Evolutionary conservation across 2,888 invertebrate species (phyloP).

Genomic region (Smittia sp.): DNA sequence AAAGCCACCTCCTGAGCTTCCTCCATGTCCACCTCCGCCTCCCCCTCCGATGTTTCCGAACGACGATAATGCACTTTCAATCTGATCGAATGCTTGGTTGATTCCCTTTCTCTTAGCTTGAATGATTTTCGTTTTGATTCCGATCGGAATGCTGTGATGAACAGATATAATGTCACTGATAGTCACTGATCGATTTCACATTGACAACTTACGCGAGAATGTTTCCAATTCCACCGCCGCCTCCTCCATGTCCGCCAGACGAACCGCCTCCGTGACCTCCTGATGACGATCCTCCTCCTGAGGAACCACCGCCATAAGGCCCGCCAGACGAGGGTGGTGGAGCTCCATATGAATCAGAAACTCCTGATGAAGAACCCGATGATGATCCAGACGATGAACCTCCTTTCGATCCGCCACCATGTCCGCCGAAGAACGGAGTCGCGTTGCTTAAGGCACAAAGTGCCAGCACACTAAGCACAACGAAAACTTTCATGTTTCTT

Average conservation of each 20-base stretch:
- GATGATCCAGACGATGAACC: not conserved
- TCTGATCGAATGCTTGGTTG: not conserved
- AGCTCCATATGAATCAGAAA: not conserved
- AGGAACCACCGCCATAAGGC: not conserved
- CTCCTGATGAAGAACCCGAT: not conserved
- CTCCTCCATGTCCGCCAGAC: not conserved
- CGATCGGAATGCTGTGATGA: conserved; percentile 1
- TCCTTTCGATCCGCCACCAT: not conserved
- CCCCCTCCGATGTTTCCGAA: not conserved
- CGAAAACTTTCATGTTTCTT: conserved; percentile 26
- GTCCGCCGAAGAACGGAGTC: not conserved
- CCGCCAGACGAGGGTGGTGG: not conserved
- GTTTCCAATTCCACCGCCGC: not conserved
- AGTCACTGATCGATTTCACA: too few relatives aligned
- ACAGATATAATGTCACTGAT: too few relatives aligned
- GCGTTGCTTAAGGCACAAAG: conserved; percentile 1
- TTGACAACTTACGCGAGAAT: conserved; percentile 2
- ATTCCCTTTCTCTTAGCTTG: not conserved
- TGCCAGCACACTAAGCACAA: conserved; percentile 27
- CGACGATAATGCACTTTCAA: not conserved
- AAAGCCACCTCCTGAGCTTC: too few relatives aligned
- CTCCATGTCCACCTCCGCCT: conserved; percentile 8
- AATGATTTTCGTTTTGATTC: conserved; percentile 1
- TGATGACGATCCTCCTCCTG: not conserved
- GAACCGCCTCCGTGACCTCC: not conserved